phyloP scores from a whole-genome alignment of 2,888 invertebrate species.

The Drosophila prostipennis region DNA sequence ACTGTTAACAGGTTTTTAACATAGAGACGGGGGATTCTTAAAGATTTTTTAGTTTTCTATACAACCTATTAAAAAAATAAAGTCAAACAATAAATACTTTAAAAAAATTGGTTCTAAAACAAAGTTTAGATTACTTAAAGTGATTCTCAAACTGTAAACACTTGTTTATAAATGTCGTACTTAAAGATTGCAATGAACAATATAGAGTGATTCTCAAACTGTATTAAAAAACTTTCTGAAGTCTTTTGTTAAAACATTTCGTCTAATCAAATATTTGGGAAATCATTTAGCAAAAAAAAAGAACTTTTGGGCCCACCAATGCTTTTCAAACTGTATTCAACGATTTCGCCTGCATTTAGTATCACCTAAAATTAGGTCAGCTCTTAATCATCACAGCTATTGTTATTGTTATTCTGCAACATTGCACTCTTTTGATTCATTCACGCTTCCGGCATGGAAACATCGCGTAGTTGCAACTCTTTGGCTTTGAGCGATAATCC shows the following conservation, averaged over 20 bases:
- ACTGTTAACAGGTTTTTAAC: background rate
- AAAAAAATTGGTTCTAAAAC: background rate
- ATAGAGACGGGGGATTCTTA: background rate
- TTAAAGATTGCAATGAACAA: background rate
- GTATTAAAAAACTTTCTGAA: fast-evolving
- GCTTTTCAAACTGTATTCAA: slow-evolving; percentile 23
- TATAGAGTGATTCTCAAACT: slow-evolving; percentile 9
- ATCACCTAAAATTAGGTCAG: slow-evolving; percentile 60
- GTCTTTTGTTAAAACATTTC: background rate
- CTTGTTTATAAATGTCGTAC: no score
- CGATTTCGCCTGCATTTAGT: slow-evolving; percentile 1
- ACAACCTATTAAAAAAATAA: background rate
- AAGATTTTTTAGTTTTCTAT: background rate
- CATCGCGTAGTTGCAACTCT: slow-evolving; percentile 42
- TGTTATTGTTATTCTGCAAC: slow-evolving; percentile 45
- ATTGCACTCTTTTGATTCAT: slow-evolving; percentile 21
- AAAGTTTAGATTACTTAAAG: background rate
- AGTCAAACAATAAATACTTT: background rate
- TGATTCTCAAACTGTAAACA: slow-evolving; percentile 11
- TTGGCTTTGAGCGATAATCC: slow-evolving; percentile 24
- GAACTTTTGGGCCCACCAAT: background rate
- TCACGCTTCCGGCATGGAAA: slow-evolving; percentile 63
- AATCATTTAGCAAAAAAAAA: background rate
- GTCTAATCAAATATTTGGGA: no score
- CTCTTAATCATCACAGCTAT: slow-evolving; percentile 39